phyloP scores from a whole-genome alignment of 1,140 invertebrate genomes.

The Alviniconcha marisindica region DNA sequence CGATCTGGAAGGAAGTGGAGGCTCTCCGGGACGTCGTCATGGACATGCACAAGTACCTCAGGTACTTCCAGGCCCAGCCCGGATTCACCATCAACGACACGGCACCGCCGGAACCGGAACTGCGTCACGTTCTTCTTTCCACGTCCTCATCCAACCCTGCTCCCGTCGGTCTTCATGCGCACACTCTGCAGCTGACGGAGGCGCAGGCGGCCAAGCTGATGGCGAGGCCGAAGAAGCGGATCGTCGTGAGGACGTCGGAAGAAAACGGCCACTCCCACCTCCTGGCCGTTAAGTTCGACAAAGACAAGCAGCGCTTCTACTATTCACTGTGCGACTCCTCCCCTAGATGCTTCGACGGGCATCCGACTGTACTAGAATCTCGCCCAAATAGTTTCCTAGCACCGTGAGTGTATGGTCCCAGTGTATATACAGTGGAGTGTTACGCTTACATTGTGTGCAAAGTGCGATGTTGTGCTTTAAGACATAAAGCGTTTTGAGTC shows the following conservation, averaged over 20 bases:
- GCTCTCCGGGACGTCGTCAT: slow-evolving; percentile 63
- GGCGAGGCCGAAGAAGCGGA: not conserved
- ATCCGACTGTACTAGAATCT: not conserved
- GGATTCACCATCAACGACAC: slow-evolving; percentile 35
- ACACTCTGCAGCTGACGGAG: slow-evolving; percentile 44
- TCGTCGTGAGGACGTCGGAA: slow-evolving; percentile 37
- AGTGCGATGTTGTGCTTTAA: no score
- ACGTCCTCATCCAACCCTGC: slow-evolving; percentile 35
- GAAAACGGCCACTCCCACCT: slow-evolving; percentile 48
- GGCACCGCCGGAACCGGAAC: not conserved
- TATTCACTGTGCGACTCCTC: not conserved
- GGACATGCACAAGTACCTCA: slow-evolving; percentile 47
- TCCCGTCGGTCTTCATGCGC: slow-evolving; percentile 39
- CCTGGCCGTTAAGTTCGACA: slow-evolving; percentile 5
- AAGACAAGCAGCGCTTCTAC: not conserved
- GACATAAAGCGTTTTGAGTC: no score
- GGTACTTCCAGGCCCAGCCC: slow-evolving; percentile 46
- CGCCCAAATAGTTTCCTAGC: not conserved
- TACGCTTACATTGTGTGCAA: no score
- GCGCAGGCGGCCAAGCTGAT: slow-evolving; percentile 31
- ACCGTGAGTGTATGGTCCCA: not conserved
- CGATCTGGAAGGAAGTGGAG: slow-evolving; percentile 62
- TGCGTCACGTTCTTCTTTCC: not conserved
- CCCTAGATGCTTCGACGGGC: not conserved
- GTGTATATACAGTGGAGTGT: not conserved